phyloP scores from a whole-genome alignment of 2,113 vertebrate genomes.

The Ia io region DNA sequence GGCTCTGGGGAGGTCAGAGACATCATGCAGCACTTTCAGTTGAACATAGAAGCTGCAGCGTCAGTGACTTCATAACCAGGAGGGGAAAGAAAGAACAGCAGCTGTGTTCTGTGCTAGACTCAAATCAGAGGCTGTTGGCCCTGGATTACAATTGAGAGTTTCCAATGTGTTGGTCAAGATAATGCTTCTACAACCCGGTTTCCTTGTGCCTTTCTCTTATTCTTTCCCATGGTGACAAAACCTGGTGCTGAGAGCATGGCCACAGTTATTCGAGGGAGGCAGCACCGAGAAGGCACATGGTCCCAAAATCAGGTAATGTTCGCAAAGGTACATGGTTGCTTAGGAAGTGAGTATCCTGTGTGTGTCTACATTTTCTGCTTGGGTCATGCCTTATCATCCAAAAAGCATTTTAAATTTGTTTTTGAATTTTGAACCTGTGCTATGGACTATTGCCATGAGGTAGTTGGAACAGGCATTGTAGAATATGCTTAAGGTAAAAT shows the following conservation, averaged over 20 bases:
- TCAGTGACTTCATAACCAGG: not conserved
- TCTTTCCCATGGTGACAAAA: not conserved
- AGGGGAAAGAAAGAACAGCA: not conserved
- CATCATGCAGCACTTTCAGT: not conserved
- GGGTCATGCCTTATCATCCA: not conserved
- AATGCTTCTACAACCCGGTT: not conserved
- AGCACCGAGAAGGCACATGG: accelerated
- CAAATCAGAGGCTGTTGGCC: not conserved
- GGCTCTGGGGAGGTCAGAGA: not conserved
- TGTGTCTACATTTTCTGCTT: not conserved
- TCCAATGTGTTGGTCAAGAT: not conserved
- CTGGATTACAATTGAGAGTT: not conserved
- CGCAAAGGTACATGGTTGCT: not conserved
- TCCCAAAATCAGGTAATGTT: not conserved
- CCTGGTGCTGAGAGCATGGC: not conserved
- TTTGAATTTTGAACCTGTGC: not conserved
- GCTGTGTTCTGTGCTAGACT: not conserved
- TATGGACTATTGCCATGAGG: not conserved
- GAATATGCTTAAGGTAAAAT: conserved; percentile 27
- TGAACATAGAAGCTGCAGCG: not conserved
- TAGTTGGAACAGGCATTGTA: not conserved
- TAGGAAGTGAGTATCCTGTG: not conserved
- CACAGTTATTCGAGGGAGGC: not conserved
- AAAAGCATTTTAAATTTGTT: not conserved
- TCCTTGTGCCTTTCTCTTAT: not conserved